Evolutionary conservation across 2,888 invertebrate species (phyloP).

Genomic region (Lissocephala sabroskyi): DNA sequence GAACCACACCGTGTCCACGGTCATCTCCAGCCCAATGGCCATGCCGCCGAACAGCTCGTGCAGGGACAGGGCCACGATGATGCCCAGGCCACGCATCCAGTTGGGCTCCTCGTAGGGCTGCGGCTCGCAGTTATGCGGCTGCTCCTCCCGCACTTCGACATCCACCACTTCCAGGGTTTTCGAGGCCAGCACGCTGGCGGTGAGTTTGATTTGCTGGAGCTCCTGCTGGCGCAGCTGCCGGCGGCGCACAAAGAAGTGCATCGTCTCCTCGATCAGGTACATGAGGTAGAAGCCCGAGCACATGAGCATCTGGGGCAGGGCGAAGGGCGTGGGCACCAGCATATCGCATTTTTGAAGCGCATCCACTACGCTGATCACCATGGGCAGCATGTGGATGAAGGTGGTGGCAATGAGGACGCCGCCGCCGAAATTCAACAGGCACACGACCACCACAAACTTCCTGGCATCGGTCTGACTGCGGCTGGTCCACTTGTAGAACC

Average conservation of each 20-base stretch:
- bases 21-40: constrained; percentile 85
- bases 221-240: constrained; percentile 67
- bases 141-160: background rate
- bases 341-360: constrained; percentile 73
- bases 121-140: constrained; percentile 34
- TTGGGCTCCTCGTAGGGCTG: constrained; percentile 51
- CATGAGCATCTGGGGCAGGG: constrained; percentile 82
- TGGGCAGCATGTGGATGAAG: constrained; percentile 85
- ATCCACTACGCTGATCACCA: constrained; percentile 80
- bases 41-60: constrained; percentile 91
- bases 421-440: constrained; percentile 85
- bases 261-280: constrained; percentile 84
- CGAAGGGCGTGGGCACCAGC: constrained; percentile 76
- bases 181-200: background rate
- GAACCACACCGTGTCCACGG: constrained; percentile 78
- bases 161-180: background rate
- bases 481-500: constrained; percentile 77
- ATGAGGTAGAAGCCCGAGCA: constrained; percentile 84
- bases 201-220: background rate
- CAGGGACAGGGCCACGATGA: constrained; percentile 87
- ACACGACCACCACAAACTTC: constrained; percentile 73
- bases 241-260: constrained; percentile 79
- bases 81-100: constrained; percentile 80
- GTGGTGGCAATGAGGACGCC: constrained; percentile 88
- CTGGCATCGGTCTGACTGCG: constrained; percentile 54